These are phyloP conservation scores for Protodeltote pygarga DNA, from an alignment of 2,888 invertebrate genomes.

Conservation along the genomic window DNA sequence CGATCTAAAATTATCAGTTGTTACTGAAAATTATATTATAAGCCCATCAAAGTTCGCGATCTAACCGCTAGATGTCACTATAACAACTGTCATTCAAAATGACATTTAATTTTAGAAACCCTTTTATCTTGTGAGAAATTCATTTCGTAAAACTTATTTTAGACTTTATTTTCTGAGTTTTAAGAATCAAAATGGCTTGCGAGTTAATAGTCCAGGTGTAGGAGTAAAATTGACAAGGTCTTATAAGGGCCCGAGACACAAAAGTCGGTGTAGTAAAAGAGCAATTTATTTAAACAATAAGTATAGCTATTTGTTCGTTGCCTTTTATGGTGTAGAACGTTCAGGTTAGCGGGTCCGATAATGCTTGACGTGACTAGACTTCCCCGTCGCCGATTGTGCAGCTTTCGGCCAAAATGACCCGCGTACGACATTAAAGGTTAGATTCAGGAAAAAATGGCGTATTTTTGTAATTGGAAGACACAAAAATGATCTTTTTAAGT, in stretches of 20 bases:
- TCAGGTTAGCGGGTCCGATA: constrained; percentile 73
- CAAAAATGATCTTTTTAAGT: too few species aligned
- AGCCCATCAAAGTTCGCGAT: constrained; percentile 40
- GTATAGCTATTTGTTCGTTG: constrained; percentile 78
- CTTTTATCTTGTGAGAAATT: constrained; percentile 1
- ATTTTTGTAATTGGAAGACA: constrained; percentile 16
- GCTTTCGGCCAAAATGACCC: constrained; percentile 4
- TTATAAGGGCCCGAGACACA: constrained; percentile 73
- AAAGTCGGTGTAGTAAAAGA: constrained; percentile 80
- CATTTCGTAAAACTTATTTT: not conserved
- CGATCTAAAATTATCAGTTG: constrained; percentile 16
- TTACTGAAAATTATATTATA: constrained; percentile 9
- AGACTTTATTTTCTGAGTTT: not conserved
- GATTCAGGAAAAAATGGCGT: constrained; percentile 9
- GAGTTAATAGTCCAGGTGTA: constrained; percentile 18
- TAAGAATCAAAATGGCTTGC: constrained; percentile 47
- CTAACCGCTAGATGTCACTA: constrained; percentile 69
- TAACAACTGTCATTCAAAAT: constrained; percentile 70
- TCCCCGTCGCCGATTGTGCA: constrained; percentile 20
- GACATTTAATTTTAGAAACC: constrained; percentile 70
- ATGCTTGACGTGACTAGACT: constrained; percentile 51
- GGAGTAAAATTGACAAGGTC: constrained; percentile 52
- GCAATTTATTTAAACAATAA: constrained; percentile 84
- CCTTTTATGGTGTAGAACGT: constrained; percentile 77
- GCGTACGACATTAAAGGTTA: constrained; percentile 18